phyloP scores from a whole-genome alignment of 1,140 invertebrate genomes.

The Hyles euphorbiae region DNA sequence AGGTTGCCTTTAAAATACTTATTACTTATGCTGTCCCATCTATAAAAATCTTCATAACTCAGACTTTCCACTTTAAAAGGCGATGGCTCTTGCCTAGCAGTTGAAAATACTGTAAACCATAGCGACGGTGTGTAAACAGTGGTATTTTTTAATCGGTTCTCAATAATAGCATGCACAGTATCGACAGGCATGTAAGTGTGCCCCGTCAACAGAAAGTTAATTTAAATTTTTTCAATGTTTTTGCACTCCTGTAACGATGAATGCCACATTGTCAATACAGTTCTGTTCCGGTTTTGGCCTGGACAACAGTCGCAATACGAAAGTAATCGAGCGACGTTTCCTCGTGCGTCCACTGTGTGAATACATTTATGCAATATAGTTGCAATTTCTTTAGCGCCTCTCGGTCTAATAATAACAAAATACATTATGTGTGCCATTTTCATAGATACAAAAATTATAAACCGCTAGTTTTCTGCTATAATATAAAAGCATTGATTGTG shows the following conservation, averaged over 20 bases:
- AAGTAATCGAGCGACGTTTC: constrained; percentile 10
- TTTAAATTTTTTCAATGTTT: constrained; percentile 1
- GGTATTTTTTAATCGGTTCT: constrained; percentile 19
- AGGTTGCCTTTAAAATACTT: constrained; percentile 14
- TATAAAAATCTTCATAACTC: constrained; percentile 15
- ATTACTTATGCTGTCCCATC: constrained; percentile 12
- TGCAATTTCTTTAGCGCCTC: constrained; percentile 16
- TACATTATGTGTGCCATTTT: constrained; percentile 16
- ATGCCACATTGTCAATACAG: constrained; percentile 12
- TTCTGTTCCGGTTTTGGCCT: constrained; percentile 25
- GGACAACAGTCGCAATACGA: constrained; percentile 22
- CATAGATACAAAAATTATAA: constrained; percentile 26
- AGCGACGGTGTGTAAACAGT: constrained; percentile 34
- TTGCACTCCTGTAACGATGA: not conserved
- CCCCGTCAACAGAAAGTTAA: constrained; percentile 11
- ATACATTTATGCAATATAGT: constrained; percentile 19
- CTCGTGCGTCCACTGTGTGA: constrained; percentile 14
- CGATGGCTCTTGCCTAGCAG: constrained; percentile 13
- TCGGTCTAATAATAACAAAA: constrained; percentile 22
- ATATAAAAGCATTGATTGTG: not conserved
- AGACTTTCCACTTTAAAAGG: constrained; percentile 12
- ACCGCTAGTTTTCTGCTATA: constrained; percentile 7
- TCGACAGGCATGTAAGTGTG: constrained; percentile 27
- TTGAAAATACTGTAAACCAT: constrained; percentile 26
- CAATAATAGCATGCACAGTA: constrained; percentile 18